A percentile compares a stretch with the other conserved stretches of the same genome.
These are phyloP conservation scores for Campylomormyrus numenius DNA, from an alignment of 2,113 vertebrate genomes.

Conservation along the genomic window DNA sequence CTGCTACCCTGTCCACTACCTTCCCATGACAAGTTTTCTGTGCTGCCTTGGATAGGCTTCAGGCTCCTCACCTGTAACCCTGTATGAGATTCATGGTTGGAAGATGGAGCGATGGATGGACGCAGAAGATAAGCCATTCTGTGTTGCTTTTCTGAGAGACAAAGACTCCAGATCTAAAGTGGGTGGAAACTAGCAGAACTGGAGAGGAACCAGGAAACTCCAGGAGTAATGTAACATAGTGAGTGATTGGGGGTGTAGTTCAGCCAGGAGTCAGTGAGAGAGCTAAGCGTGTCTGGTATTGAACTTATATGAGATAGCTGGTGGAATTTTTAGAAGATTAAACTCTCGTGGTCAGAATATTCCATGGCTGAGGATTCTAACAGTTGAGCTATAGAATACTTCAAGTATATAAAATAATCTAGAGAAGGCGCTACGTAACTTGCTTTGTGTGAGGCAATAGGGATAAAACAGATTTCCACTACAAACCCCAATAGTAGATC, in stretches of 20 bases:
- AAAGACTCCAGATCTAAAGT: neutral
- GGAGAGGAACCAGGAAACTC: neutral
- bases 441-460: neutral
- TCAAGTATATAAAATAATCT: neutral
- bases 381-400: neutral
- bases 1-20: neutral
- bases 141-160: neutral
- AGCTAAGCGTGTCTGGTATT: neutral
- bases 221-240: neutral
- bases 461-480: neutral
- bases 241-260: neutral
- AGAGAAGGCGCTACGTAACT: neutral
- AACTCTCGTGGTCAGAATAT: neutral
- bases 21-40: neutral
- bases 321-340: neutral
- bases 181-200: neutral
- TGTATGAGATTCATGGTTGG: neutral
- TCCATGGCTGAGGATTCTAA: neutral
- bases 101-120: neutral
- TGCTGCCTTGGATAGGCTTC: neutral
- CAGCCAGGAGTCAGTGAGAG: neutral
- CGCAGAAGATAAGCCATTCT: neutral
- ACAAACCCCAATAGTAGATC: neutral
- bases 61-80: neutral
- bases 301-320: neutral